Percentiles rank a stretch among this genome's conserved stretches.
phyloP scores from a whole-genome alignment of 2,888 invertebrate species.

The Lumbricus terrestris region DNA sequence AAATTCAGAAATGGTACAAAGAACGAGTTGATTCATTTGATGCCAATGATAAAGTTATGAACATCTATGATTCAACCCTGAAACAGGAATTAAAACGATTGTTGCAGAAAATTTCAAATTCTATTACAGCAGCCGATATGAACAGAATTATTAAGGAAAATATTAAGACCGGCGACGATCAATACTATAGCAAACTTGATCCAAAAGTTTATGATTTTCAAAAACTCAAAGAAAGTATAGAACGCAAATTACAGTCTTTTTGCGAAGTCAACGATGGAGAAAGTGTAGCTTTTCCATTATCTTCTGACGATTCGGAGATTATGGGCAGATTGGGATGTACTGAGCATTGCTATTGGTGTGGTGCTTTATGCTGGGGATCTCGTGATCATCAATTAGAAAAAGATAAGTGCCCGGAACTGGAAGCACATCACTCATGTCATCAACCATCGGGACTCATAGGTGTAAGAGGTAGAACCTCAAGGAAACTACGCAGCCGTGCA shows the following conservation, averaged over 20 bases:
- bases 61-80: not conserved
- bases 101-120: not conserved
- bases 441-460: not conserved
- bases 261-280: not conserved
- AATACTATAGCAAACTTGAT: not conserved
- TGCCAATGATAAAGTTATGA: not conserved
- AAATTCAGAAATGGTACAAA: not conserved
- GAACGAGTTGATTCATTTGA: not conserved
- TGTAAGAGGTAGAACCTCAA: not conserved
- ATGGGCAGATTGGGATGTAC: not conserved
- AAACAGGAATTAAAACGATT: not conserved
- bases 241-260: not conserved
- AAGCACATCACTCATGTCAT: not conserved
- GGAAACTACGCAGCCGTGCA: not conserved
- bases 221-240: not conserved
- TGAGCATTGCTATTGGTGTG: not conserved
- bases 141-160: not conserved
- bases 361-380: slow-evolving; percentile 7
- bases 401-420: not conserved
- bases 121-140: not conserved
- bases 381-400: not conserved
- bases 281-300: not conserved
- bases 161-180: not conserved
- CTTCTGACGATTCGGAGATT: not conserved
- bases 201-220: not conserved